Percentiles rank a stretch among this genome's conserved stretches.
Evolutionary conservation across 1,140 invertebrate species (phyloP).

Genomic region (Arctopsyche grandis): DNA sequence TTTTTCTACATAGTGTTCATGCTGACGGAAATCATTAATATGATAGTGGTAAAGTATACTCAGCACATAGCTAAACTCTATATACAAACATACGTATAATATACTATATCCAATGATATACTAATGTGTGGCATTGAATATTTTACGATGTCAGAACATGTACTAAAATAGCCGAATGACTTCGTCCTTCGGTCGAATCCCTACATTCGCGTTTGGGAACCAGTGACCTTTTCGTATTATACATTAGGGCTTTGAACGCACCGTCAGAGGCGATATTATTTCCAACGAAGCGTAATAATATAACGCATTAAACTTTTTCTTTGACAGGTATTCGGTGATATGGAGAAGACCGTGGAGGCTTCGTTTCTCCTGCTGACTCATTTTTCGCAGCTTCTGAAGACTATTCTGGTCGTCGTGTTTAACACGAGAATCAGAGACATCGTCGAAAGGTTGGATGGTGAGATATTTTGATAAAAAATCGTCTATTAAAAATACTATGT

Average conservation of each 20-base stretch:
- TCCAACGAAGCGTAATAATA: not conserved
- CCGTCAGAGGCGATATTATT: not conserved
- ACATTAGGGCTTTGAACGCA: not conserved
- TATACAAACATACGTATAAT: not conserved
- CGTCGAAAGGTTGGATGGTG: conserved; percentile 36
- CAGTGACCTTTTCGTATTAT: conserved; percentile 21
- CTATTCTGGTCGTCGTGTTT: conserved; percentile 32
- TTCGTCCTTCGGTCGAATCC: conserved; percentile 5
- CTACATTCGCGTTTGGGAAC: conserved; percentile 3
- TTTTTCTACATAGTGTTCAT: conserved; percentile 47
- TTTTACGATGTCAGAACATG: not conserved
- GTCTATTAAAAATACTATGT: not conserved
- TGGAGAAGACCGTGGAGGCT: conserved; percentile 50
- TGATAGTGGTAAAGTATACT: conserved; percentile 38
- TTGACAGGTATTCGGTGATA: conserved; percentile 48
- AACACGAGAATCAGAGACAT: conserved; percentile 31
- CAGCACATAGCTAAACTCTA: not conserved
- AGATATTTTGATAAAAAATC: too few species aligned
- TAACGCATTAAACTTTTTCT: not conserved
- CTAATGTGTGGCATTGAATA: too few species aligned
- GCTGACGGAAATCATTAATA: conserved; percentile 49
- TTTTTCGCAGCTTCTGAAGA: conserved; percentile 46
- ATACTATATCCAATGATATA: too few species aligned
- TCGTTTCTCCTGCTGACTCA: conserved; percentile 54
- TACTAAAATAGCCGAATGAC: conserved; percentile 11